phyloP scores from a whole-genome alignment of 1,140 invertebrate species.

The Gryllus bimaculatus region DNA sequence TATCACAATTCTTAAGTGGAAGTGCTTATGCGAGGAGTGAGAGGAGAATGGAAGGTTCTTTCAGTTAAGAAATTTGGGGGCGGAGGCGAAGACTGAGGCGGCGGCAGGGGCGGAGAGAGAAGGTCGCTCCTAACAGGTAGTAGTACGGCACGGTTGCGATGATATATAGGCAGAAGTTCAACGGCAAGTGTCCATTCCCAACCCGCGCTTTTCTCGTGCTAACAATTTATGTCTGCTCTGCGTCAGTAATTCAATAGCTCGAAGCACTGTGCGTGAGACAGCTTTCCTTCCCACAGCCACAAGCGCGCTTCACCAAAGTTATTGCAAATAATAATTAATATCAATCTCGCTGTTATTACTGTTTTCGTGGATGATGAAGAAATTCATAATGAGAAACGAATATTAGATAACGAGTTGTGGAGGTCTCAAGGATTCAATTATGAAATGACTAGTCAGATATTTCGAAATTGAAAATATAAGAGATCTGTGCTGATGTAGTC shows the following conservation, averaged over 20 bases:
- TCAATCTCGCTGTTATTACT: neutral
- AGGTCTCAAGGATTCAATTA: no score
- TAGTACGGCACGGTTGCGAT: neutral
- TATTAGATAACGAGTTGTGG: no score
- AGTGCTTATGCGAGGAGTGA: neutral
- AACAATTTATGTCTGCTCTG: neutral
- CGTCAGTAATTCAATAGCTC: neutral
- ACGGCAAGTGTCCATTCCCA: neutral
- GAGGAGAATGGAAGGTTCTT: neutral
- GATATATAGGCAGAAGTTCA: slow-evolving; percentile 4
- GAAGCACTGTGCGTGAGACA: neutral
- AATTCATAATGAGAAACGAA: no score
- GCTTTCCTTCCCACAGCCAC: neutral
- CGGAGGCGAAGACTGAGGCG: neutral
- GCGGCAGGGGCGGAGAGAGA: no score
- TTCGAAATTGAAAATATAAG: no score
- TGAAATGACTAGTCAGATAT: no score
- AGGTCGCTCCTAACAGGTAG: neutral
- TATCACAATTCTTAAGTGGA: neutral
- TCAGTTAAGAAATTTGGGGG: neutral
- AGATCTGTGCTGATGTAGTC: no score
- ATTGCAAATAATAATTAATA: neutral
- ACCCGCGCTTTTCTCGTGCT: neutral
- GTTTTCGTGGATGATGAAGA: no score
- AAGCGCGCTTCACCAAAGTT: neutral